These are phyloP conservation scores for Unio pictorum DNA, from an alignment of 2,888 invertebrate species.

Conservation along the genomic window DNA sequence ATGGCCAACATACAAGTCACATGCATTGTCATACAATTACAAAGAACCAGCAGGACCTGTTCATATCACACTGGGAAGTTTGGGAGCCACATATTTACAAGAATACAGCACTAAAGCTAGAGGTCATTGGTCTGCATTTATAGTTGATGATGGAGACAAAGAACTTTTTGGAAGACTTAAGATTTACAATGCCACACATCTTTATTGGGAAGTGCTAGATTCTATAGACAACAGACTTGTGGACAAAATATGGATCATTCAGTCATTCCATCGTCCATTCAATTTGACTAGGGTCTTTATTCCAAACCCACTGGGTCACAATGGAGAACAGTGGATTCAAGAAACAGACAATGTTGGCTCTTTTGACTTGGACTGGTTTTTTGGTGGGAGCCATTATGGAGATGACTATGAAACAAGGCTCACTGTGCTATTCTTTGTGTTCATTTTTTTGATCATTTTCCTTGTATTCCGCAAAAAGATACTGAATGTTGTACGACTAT, in stretches of 20 bases:
- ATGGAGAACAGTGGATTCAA: slow-evolving; percentile 36
- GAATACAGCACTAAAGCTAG: slow-evolving; percentile 39
- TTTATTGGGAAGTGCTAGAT: slow-evolving; percentile 54
- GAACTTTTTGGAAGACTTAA: slow-evolving; percentile 54
- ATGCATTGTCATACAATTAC: slow-evolving; percentile 51
- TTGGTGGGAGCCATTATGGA: slow-evolving; percentile 36
- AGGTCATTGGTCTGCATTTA: slow-evolving; percentile 55
- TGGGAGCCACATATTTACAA: slow-evolving; percentile 48
- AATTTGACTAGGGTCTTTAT: slow-evolving; percentile 28
- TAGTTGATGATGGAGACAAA: slow-evolving; percentile 36
- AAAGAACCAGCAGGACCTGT: slow-evolving; percentile 58
- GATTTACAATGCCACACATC: slow-evolving; percentile 51
- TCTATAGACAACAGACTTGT: slow-evolving; percentile 51
- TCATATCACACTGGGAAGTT: slow-evolving; percentile 56
- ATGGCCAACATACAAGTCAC: slow-evolving; percentile 59
- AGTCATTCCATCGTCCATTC: slow-evolving; percentile 52
- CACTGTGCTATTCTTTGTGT: slow-evolving; percentile 39
- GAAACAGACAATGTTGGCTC: slow-evolving; percentile 15
- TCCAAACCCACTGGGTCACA: slow-evolving; percentile 42
- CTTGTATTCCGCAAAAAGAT: slow-evolving; percentile 44
- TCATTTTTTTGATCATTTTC: slow-evolving; percentile 36
- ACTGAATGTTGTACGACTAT: slow-evolving; percentile 33
- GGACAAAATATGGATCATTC: slow-evolving; percentile 52
- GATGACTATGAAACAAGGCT: slow-evolving; percentile 45
- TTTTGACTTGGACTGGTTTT: slow-evolving; percentile 31